phyloP scores from a whole-genome alignment of 2,888 invertebrate species.

The Rotaria socialis region DNA sequence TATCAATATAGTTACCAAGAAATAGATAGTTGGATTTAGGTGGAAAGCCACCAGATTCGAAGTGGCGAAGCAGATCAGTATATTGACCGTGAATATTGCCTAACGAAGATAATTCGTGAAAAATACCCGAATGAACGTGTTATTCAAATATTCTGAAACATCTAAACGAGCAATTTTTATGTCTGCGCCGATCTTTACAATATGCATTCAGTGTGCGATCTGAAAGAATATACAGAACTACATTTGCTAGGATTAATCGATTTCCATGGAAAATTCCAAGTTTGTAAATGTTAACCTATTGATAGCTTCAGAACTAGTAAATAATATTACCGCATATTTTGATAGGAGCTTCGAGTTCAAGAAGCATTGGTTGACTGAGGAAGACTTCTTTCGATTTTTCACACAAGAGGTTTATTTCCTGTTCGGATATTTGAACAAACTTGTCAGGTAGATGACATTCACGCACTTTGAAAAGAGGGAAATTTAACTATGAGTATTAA shows the following conservation, averaged over 20 bases:
- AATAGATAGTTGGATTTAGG: background rate
- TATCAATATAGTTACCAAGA: conserved; percentile 20
- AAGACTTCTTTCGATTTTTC: background rate
- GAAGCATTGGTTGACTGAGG: background rate
- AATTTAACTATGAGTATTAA: background rate
- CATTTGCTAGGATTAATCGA: background rate
- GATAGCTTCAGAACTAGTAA: background rate
- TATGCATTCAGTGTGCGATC: background rate
- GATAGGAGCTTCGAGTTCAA: conserved; percentile 10
- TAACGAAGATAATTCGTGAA: background rate
- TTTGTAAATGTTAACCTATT: too few relatives aligned
- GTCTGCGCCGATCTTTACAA: too few relatives aligned
- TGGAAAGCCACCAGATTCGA: conserved; percentile 9
- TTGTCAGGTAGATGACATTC: background rate
- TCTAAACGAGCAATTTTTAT: background rate
- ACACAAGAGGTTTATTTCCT: background rate
- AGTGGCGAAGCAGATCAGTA: conserved; percentile 24
- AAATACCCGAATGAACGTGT: background rate
- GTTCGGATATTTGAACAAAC: background rate
- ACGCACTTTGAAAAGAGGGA: background rate
- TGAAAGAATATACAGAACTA: background rate
- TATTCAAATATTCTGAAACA: background rate
- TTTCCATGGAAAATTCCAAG: background rate
- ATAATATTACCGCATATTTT: conserved; percentile 17
- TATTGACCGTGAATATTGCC: conserved; percentile 16